Conservation (phyloP, 2,888 invertebrate species). For the Brachyptera risi region DNA sequence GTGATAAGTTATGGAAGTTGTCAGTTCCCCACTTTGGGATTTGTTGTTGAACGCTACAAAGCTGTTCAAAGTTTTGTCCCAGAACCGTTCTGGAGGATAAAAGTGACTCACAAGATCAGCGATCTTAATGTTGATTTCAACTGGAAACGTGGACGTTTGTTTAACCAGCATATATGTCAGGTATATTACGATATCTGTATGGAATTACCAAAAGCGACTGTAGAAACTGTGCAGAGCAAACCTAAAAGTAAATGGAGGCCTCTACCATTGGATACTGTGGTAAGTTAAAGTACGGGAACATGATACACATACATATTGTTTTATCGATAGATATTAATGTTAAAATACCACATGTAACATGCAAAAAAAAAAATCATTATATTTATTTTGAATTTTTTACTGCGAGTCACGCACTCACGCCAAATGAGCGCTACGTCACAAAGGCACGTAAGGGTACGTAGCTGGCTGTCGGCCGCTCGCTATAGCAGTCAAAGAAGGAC, state of each 20-base stretch:
- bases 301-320: too few species aligned
- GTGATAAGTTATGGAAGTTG: constrained; percentile 97
- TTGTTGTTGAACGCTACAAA: constrained; percentile 96
- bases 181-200: constrained; percentile 76
- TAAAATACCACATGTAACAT: too few species aligned
- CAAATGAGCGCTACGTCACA: too few species aligned
- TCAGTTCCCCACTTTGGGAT: constrained; percentile 99
- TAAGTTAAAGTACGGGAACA: too few species aligned
- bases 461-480: too few species aligned
- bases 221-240: constrained; percentile 72
- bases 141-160: constrained; percentile 85
- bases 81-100: constrained; percentile 95
- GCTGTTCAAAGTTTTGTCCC: constrained; percentile 87
- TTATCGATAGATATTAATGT: too few species aligned
- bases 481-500: too few species aligned
- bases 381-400: too few species aligned
- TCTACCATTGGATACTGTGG: constrained; percentile 90
- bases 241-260: constrained; percentile 97
- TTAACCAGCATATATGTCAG: constrained; percentile 79
- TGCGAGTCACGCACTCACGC: too few species aligned
- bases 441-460: too few species aligned
- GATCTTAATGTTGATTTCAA: constrained; percentile 76
- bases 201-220: constrained; percentile 68
- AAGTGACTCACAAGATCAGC: constrained; percentile 74
- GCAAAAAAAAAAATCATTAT: too few species aligned